Evolutionary conservation across 37 sponge, comb jelly and placozoan genomes (phyloP).

Genomic region (Agelas oroides): DNA sequence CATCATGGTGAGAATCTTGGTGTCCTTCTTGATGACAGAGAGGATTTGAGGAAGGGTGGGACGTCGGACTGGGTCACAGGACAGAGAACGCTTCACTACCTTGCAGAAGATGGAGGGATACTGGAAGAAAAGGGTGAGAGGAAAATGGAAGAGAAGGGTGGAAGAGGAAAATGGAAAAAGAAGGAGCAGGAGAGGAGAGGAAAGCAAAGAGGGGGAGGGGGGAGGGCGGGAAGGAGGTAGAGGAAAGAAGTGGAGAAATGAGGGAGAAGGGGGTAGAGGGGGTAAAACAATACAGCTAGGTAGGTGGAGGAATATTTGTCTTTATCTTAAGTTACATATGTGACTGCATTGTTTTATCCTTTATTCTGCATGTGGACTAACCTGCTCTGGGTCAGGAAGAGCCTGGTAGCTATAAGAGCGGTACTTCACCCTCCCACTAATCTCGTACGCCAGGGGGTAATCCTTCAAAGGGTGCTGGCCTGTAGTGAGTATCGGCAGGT

Average conservation of each 20-base stretch:
- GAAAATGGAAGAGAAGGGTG: background rate
- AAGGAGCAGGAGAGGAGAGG: background rate
- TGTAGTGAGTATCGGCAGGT: background rate
- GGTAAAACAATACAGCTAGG: background rate
- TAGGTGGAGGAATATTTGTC: background rate
- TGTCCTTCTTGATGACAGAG: conserved; percentile 43
- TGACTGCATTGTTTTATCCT: background rate
- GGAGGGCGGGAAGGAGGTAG: too few relatives aligned
- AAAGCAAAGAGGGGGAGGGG: background rate
- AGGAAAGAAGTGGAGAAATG: too few relatives aligned
- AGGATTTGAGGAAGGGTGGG: conserved; percentile 51
- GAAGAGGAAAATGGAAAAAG: background rate
- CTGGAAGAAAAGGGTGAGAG: background rate
- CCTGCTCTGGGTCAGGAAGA: conserved; percentile 48
- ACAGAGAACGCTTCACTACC: conserved; percentile 49
- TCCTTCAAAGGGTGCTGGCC: conserved; percentile 52
- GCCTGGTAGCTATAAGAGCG: conserved; percentile 36
- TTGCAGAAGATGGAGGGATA: conserved; percentile 51
- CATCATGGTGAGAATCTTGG: conserved; percentile 48
- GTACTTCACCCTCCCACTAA: conserved; percentile 25
- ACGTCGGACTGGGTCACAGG: conserved; percentile 62
- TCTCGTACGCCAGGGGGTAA: conserved; percentile 41
- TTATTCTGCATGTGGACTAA: background rate
- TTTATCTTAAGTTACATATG: background rate
- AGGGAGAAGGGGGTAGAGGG: background rate